These are phyloP conservation scores for Tillus elongatus DNA, from an alignment of 2,888 invertebrate genomes.

Conservation along the genomic window DNA sequence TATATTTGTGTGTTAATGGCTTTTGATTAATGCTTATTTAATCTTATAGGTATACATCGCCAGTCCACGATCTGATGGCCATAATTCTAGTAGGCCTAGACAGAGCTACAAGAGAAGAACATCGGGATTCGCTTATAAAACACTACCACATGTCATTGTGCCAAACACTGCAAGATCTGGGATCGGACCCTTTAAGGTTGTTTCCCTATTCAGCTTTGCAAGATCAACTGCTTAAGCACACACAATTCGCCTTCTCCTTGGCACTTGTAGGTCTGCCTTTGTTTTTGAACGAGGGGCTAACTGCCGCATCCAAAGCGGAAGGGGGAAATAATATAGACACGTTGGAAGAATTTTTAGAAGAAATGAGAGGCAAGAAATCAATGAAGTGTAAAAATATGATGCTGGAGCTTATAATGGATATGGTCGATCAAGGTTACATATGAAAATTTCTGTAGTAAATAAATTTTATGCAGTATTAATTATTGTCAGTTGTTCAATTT, in stretches of 20 bases:
- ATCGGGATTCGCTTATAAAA: constrained; percentile 18
- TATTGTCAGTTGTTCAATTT: too few relatives aligned
- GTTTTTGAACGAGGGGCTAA: constrained; percentile 10
- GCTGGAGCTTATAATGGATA: constrained; percentile 24
- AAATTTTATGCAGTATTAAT: too few relatives aligned
- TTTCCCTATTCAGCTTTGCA: constrained; percentile 21
- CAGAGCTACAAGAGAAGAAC: constrained; percentile 16
- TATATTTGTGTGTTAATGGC: too few relatives aligned
- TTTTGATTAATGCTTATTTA: too few relatives aligned
- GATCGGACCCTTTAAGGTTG: constrained; percentile 19
- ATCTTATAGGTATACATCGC: too few relatives aligned
- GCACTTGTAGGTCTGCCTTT: constrained; percentile 20
- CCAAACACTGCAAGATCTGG: constrained; percentile 18
- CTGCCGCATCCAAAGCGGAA: constrained; percentile 4
- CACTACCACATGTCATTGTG: constrained; percentile 20
- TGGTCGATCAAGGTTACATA: constrained; percentile 21
- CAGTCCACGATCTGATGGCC: constrained; percentile 19
- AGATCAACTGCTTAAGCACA: constrained; percentile 19
- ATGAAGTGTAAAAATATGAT: constrained; percentile 25
- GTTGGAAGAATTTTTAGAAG: constrained; percentile 16
- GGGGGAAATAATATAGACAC: constrained; percentile 10
- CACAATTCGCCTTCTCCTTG: constrained; percentile 21
- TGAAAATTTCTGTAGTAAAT: too few relatives aligned
- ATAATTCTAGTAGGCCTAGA: constrained; percentile 17
- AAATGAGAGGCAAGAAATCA: constrained; percentile 16